A percentile compares a stretch with the other conserved stretches of the same genome.
Evolutionary conservation across 2,888 invertebrate species (phyloP).

Genomic region (Plagiodera versicolora): DNA sequence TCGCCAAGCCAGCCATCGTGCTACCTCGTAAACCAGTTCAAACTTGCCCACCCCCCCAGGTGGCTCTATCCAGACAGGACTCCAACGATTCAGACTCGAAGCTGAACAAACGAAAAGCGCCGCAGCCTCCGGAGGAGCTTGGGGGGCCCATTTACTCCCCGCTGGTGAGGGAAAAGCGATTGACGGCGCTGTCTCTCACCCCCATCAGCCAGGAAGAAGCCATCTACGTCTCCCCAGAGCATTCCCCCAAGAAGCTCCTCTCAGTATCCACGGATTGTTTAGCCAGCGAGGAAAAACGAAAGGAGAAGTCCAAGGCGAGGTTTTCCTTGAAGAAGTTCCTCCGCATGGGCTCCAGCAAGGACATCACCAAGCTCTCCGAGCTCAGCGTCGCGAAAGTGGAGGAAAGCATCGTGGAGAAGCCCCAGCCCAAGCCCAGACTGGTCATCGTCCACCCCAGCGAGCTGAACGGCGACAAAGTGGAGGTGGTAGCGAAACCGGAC

Average conservation of each 20-base stretch:
- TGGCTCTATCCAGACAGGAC: slow-evolving; percentile 60
- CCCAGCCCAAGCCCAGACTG: slow-evolving; percentile 52
- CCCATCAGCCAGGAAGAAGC: slow-evolving; percentile 54
- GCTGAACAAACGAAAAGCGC: slow-evolving; percentile 73
- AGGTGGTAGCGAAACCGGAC: neutral
- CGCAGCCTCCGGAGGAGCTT: slow-evolving; percentile 70
- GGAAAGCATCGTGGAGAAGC: slow-evolving; percentile 25
- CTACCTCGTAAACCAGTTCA: slow-evolving; percentile 44
- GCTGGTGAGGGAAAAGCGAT: slow-evolving; percentile 65
- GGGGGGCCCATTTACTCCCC: slow-evolving; percentile 55
- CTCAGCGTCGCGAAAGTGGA: slow-evolving; percentile 40
- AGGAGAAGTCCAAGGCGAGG: slow-evolving; percentile 72
- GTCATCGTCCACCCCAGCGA: slow-evolving; percentile 89
- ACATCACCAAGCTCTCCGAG: slow-evolving; percentile 63
- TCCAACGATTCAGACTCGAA: slow-evolving; percentile 57
- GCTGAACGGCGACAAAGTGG: slow-evolving; percentile 75
- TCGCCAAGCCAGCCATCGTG: slow-evolving; percentile 66
- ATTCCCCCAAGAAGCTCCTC: slow-evolving; percentile 69
- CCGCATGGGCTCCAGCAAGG: slow-evolving; percentile 75
- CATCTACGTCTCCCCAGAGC: slow-evolving; percentile 59
- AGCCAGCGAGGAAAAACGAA: slow-evolving; percentile 55
- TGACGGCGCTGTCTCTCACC: slow-evolving; percentile 66
- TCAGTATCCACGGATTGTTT: slow-evolving; percentile 78
- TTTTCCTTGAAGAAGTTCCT: slow-evolving; percentile 84
- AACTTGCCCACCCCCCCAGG: slow-evolving; percentile 36